Conservation (phyloP, 1,140 invertebrate genomes). For the Wasmannia auropunctata region DNA sequence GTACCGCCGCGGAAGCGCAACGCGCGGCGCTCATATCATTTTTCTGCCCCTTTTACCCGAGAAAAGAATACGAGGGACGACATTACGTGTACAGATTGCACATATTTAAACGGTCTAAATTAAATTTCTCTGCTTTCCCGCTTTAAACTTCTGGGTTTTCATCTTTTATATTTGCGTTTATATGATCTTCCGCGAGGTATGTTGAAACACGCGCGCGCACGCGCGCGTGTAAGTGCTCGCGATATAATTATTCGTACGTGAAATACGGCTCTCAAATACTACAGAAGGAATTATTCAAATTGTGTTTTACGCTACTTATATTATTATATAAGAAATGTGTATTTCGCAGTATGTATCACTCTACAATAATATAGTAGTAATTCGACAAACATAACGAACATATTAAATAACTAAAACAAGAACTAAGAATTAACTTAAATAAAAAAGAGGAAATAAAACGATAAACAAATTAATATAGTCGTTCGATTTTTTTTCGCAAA, state of each 20-base stretch:
- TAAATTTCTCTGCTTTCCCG: conserved; percentile 3
- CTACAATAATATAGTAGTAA: not conserved
- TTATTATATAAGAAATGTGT: not conserved
- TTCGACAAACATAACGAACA: not conserved
- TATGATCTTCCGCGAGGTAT: not conserved
- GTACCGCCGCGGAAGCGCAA: conserved; percentile 16
- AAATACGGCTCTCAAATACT: not conserved
- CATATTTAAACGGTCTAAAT: conserved; percentile 50
- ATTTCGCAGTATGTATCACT: not conserved
- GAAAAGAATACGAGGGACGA: conserved; percentile 15
- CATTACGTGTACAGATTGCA: conserved; percentile 45
- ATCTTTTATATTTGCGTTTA: conserved; percentile 10
- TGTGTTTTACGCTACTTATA: not conserved
- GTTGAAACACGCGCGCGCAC: not conserved
- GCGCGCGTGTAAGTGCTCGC: not conserved
- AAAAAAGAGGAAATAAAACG: not conserved
- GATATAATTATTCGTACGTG: not conserved
- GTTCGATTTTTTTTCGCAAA: not conserved
- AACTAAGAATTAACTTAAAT: not conserved
- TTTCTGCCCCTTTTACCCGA: not conserved
- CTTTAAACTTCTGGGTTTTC: conserved; percentile 24
- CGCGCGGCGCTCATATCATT: conserved; percentile 13
- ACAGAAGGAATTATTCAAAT: not conserved
- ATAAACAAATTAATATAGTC: not conserved
- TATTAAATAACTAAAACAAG: not conserved